Evolutionary conservation across 92 coral and sea anemone genomes (phyloP).

Genomic region (Palythoa heliodiscus): DNA sequence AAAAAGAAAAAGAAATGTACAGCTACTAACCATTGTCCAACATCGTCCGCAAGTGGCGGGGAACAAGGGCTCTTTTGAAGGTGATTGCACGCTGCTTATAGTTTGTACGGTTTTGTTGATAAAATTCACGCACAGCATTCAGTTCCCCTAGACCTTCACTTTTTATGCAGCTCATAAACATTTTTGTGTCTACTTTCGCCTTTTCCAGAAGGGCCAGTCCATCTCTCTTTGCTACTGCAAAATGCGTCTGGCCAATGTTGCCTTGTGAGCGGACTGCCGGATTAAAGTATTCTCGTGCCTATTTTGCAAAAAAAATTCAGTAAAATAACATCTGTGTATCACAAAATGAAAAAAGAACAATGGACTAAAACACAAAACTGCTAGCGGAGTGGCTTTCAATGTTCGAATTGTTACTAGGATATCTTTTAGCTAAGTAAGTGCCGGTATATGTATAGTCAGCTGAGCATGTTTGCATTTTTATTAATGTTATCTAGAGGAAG

Average conservation of each 20-base stretch:
- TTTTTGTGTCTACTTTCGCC: too few relatives aligned
- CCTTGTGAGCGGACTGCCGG: not conserved
- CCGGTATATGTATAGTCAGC: not conserved
- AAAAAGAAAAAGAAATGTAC: too few relatives aligned
- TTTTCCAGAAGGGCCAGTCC: not conserved
- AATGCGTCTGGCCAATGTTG: not conserved
- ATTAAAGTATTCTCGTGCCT: not conserved
- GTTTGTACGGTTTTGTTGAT: not conserved
- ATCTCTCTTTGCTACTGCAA: not conserved
- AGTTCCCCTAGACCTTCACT: not conserved
- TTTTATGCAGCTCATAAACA: not conserved
- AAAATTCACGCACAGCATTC: not conserved
- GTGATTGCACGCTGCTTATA: too few relatives aligned
- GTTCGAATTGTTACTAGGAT: not conserved
- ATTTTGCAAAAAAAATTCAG: not conserved
- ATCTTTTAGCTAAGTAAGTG: not conserved
- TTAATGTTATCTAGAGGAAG: not conserved
- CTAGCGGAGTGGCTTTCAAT: not conserved
- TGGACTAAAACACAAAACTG: not conserved
- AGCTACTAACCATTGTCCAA: too few relatives aligned
- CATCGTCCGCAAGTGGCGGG: too few relatives aligned
- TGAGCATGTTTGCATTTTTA: not conserved
- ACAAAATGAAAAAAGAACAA: not conserved
- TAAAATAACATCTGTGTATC: not conserved
- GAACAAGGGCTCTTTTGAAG: too few relatives aligned